Conservation (phyloP, 2,113 vertebrate genomes). For the Chaetops frenatus region DNA sequence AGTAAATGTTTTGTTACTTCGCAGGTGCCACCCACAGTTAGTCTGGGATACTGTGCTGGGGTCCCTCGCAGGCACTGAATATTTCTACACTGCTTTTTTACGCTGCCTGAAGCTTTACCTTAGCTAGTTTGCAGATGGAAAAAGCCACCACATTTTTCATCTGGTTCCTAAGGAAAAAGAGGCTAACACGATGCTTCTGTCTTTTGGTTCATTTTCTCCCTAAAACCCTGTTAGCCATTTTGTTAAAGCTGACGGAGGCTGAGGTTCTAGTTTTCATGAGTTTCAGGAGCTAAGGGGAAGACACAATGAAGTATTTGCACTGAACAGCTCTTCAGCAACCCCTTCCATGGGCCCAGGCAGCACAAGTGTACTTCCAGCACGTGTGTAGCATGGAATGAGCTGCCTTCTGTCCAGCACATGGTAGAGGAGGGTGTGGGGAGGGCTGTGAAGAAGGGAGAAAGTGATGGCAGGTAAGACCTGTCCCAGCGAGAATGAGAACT, state of each 20-base stretch:
- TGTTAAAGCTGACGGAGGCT: background rate
- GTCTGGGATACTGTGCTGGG: background rate
- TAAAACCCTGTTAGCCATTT: background rate
- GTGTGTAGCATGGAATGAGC: rapidly evolving
- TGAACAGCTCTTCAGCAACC: background rate
- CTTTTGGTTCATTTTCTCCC: background rate
- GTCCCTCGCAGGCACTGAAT: background rate
- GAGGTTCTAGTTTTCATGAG: background rate
- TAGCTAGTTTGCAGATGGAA: background rate
- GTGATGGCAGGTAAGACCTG: rapidly evolving
- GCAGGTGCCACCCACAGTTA: background rate
- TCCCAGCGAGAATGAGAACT: background rate
- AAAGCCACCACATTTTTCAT: background rate
- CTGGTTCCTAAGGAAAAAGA: background rate
- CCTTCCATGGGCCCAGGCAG: background rate
- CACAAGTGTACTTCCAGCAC: rapidly evolving
- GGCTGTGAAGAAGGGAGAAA: background rate
- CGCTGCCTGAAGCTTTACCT: background rate
- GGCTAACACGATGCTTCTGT: rapidly evolving
- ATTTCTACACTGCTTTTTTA: rapidly evolving
- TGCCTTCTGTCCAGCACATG: background rate
- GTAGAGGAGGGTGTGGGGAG: background rate
- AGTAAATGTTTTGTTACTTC: background rate
- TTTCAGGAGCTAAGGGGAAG: background rate
- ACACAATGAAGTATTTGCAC: background rate